A percentile compares a stretch with the other conserved stretches of the same genome.
phyloP scores from a whole-genome alignment of 2,797 vertebrate genomes.

The Cirrhinus molitorella region DNA sequence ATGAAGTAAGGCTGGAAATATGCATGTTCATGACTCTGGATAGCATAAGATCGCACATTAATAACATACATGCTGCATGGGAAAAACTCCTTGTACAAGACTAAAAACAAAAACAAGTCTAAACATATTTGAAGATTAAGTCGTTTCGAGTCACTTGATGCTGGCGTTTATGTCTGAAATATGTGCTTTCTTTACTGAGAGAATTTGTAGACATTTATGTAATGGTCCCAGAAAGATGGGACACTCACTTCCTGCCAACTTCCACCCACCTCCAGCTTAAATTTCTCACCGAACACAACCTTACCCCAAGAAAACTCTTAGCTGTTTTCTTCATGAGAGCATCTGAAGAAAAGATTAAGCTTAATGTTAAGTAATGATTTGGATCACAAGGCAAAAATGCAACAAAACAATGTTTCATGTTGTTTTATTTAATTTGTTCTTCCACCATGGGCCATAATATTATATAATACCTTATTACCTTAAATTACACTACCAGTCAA shows the following conservation, averaged over 20 bases:
- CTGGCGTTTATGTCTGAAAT: slow-evolving; percentile 31
- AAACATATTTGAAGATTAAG: neutral
- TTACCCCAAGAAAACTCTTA: neutral
- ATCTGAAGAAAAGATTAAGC: neutral
- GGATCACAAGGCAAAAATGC: neutral
- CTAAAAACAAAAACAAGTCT: slow-evolving; percentile 12
- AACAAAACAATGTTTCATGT: neutral
- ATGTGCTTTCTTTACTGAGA: slow-evolving; percentile 43
- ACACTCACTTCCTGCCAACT: slow-evolving; percentile 45
- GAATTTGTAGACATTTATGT: slow-evolving; percentile 47
- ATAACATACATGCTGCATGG: slow-evolving; percentile 1
- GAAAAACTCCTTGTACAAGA: neutral
- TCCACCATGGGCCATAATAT: no score
- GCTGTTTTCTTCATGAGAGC: neutral
- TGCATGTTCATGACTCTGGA: slow-evolving; percentile 1
- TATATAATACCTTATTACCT: no score
- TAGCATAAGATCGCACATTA: neutral
- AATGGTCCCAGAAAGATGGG: slow-evolving; percentile 33
- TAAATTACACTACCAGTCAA: no score
- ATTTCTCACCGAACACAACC: slow-evolving; percentile 45
- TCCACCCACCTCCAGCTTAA: slow-evolving; percentile 30
- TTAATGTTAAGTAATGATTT: neutral
- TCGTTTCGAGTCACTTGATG: neutral
- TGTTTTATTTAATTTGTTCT: no score
- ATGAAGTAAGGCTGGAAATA: slow-evolving; percentile 11